Base-by-base conservation (phyloP, 2,888 invertebrate species). In the Chalcosyrphus nemorum region DNA sequence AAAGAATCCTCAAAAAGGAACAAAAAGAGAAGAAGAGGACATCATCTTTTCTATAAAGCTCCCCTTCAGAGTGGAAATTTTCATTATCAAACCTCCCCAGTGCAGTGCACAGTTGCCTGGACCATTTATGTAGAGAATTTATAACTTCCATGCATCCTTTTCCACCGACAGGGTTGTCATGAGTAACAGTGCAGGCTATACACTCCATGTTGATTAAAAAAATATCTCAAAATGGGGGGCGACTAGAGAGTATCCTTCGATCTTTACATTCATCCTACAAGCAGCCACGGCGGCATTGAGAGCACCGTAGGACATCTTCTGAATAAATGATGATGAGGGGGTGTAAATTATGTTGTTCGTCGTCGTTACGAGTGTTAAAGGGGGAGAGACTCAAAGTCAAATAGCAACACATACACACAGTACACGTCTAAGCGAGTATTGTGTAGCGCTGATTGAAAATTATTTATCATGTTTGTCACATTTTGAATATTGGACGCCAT, bases 401-500 rank as follows among this genome's bases (percentile, higher is more conserved):
- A 77, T 32, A 57, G 41, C 63, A 38, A 9, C 32, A 50, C 19
- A 50, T 29, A 68, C 15, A 17, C 2, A 21, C 0, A 6, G 1
- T 1, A 6, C 15, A 63, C 7, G 41, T 47, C 56, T 59, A 54
- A 74, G 38, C 38, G 43, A 15, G 63, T 45, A 45, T 68, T 81
- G 76, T 81, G 76, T 59, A 9, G 77, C 13, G 41, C 41, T 84
- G 84, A 84, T 84, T 84, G 84, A 82, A 84, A 84, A 84, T 84
- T 75, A 80, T 80, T 84, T 80, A 74, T 63, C 50, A 78, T 63
- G 82, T 84, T 84, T 68, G 82, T 78, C 84, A 84, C 80, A 84
- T 75, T 80, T 74, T 68, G 82, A 77, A 54, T 71, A 81, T 81
- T 71, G 72, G 61, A 77, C 45, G 77, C 17, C 27, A 56, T 43